Percentiles rank a stretch among this genome's conserved stretches.
phyloP scores from a whole-genome alignment of 1,140 invertebrate genomes.

The Zaprionus capensis region DNA sequence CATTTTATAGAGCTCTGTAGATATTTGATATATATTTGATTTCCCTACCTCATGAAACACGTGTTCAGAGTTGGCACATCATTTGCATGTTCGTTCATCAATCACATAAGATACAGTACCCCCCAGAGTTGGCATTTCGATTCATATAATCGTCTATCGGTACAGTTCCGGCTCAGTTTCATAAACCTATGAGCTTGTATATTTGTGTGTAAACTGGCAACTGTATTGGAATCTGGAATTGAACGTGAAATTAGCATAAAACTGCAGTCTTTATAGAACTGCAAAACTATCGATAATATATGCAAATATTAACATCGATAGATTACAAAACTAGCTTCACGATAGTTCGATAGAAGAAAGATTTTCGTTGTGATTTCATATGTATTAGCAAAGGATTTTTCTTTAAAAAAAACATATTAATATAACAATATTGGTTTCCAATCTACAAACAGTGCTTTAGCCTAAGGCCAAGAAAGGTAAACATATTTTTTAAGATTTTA shows the following conservation, averaged over 20 bases:
- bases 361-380: not conserved
- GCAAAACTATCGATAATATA: not conserved
- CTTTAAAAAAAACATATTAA: not conserved
- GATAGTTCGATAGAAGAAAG: not conserved
- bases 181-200: not conserved
- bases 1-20: not conserved
- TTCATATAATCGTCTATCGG: conserved; percentile 8
- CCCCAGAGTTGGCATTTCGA: conserved; percentile 6
- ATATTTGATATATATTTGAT: not conserved
- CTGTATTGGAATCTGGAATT: conserved; percentile 23
- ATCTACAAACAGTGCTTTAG: not conserved
- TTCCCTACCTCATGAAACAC: not conserved
- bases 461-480: not conserved
- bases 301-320: not conserved
- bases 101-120: conserved; percentile 35
- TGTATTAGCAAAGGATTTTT: not conserved
- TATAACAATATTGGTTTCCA: not conserved
- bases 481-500: not conserved
- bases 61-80: conserved; percentile 16
- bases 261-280: not conserved
- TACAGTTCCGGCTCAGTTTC: conserved; percentile 40
- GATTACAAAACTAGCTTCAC: not conserved
- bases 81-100: conserved; percentile 38
- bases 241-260: conserved; percentile 27
- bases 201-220: not conserved